Base-by-base conservation (phyloP, 53 echinoderm and acorn worm genomes). In the Zoroaster sp. region DNA sequence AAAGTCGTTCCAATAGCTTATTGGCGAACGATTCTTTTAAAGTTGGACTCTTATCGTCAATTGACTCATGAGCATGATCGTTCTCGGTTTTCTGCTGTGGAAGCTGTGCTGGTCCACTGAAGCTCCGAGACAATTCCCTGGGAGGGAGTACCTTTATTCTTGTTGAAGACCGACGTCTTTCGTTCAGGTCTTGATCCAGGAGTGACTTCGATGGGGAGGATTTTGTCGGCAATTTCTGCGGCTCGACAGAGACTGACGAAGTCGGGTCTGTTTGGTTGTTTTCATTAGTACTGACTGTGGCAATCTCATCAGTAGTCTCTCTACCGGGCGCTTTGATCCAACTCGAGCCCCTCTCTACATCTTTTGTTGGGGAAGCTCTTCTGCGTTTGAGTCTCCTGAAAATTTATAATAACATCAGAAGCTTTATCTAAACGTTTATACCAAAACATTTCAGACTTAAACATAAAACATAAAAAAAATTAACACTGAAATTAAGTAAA, bases 181-280 rank as follows among this genome's bases (percentile, higher is more conserved):
- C 81, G 67, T 30, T 43, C 28, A 81, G 44, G 38, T 81, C 81
- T 37, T 81, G 81, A 38, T 66, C 81, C 13, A 67, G 81, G 12
- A 41, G 32, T 12, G 81, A 81, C 7, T 53, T 35, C 9, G 37
- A 33, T 18, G 78, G 53, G 21, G 78, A 78, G 0, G 38, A 74
- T 25, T 10, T 74, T 1, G 39, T 40, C 44, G 35, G 20, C 34
- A 35, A 34, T 5, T 69, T 34, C 69, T 31, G 69, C 40, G 17
- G n/a, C 49, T 47, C 13, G 5, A 34, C 1, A 1, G 52, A 51
- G 76, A 33, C 49, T 13, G 49, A 47, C 7, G 9, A 7, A 18
- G 34, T 46, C 46, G 18, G 76, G 30, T 42, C 28, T 21, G 18
- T 23, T 40, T 1, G 31, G 18, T 76, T 47, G 31, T 34, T 76